These are phyloP conservation scores for Guaruba guarouba DNA, from an alignment of 2,113 vertebrate species.

Conservation along the genomic window DNA sequence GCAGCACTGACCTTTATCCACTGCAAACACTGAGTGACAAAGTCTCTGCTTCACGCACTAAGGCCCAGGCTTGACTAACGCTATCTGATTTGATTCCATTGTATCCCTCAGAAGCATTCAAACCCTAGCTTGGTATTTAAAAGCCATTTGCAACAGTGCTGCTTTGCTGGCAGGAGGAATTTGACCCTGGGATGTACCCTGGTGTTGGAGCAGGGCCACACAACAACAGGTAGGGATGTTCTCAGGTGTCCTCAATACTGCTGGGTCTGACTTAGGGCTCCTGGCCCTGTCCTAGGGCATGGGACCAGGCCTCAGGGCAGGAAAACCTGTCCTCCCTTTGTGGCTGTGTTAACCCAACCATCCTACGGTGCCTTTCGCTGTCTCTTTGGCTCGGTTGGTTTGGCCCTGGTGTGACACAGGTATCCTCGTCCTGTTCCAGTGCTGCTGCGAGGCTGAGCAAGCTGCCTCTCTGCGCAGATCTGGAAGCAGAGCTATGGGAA, in stretches of 20 bases:
- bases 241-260: background rate
- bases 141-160: background rate
- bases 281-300: background rate
- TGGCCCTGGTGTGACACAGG: fast-evolving
- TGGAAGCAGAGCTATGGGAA: background rate
- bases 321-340: background rate
- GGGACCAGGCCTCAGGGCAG: background rate
- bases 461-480: background rate
- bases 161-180: background rate
- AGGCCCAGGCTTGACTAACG: background rate
- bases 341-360: background rate
- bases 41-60: background rate
- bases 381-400: background rate
- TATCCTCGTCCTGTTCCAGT: background rate
- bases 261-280: background rate
- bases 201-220: background rate
- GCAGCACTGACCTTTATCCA: background rate
- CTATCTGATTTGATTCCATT: background rate
- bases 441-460: background rate
- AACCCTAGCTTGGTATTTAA: background rate
- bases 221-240: background rate
- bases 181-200: background rate
- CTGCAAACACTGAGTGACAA: background rate
- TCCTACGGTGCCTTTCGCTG: fast-evolving
- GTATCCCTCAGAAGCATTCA: background rate